Conservation (phyloP, 2,797 vertebrate species). For the Mionectes olivaceus region DNA sequence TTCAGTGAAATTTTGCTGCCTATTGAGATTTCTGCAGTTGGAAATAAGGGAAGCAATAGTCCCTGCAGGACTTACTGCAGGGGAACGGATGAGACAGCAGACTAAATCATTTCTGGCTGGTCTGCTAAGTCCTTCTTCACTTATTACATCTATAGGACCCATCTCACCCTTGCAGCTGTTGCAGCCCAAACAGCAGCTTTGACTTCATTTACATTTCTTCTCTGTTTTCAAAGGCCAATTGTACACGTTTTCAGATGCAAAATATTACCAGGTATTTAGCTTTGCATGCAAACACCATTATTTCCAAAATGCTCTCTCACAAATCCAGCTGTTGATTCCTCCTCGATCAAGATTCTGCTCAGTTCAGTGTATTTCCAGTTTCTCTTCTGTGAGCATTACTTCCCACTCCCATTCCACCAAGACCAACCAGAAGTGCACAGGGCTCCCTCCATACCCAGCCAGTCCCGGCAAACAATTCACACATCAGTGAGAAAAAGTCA, state of each 20-base stretch:
- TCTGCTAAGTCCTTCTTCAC: slow-evolving; percentile 13
- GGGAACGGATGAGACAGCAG: not conserved
- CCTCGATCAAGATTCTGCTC: not conserved
- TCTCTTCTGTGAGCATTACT: not conserved
- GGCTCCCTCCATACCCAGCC: not conserved
- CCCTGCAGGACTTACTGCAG: not conserved
- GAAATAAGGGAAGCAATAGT: slow-evolving; percentile 23
- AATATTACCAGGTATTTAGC: not conserved
- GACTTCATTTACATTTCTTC: not conserved
- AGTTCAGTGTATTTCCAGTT: not conserved
- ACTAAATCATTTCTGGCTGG: not conserved
- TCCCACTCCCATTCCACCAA: not conserved
- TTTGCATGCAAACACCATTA: not conserved
- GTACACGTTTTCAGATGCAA: not conserved
- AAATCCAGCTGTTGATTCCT: not conserved
- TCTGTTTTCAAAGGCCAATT: not conserved
- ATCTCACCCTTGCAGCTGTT: not conserved
- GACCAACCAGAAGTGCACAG: rapidly evolving
- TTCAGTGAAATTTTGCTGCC: slow-evolving; percentile 22
- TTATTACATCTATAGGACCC: not conserved
- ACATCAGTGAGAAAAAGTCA: not conserved
- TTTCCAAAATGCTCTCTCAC: not conserved
- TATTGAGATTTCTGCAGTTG: not conserved
- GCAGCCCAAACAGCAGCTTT: not conserved
- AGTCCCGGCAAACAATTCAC: not conserved